Percentiles rank a stretch among this genome's conserved stretches.
These are phyloP conservation scores for Heliopora coerulea DNA, from an alignment of 92 coral and sea anemone genomes.

Conservation along the genomic window DNA sequence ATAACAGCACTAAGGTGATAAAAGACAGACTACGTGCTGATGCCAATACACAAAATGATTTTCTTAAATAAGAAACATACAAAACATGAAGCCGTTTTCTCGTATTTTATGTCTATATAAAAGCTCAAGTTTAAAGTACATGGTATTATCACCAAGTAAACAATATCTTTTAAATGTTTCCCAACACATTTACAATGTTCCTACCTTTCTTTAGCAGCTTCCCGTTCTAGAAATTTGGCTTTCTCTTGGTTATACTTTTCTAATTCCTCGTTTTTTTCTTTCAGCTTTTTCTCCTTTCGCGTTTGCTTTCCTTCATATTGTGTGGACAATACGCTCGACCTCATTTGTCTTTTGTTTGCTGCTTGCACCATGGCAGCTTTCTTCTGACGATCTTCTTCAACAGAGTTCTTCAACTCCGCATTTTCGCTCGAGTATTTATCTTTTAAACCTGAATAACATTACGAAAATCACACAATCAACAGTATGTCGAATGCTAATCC, in stretches of 20 bases:
- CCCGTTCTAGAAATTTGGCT: conserved; percentile 10
- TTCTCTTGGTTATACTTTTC: conserved; percentile 49
- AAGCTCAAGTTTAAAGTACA: too few species aligned
- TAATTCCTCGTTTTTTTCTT: conserved; percentile 52
- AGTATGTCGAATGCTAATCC: too few species aligned
- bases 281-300: conserved; percentile 80
- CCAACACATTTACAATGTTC: conserved; percentile 18
- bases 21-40: background rate
- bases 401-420: conserved; percentile 72
- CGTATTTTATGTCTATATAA: too few species aligned
- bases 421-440: conserved; percentile 74
- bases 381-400: conserved; percentile 57
- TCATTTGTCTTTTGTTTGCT: conserved; percentile 70
- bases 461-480: background rate
- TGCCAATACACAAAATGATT: background rate
- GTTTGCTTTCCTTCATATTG: conserved; percentile 77
- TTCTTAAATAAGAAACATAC: too few species aligned
- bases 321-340: conserved; percentile 69
- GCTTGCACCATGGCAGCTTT: conserved; percentile 59
- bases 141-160: background rate
- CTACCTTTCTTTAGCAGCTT: conserved; percentile 50
- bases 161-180: background rate
- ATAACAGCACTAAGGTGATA: too few species aligned
- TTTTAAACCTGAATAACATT: conserved; percentile 48
- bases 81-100: too few species aligned